These are phyloP conservation scores for Ctenosaura bakeri DNA, from an alignment of 2,797 vertebrate genomes.

Conservation along the genomic window DNA sequence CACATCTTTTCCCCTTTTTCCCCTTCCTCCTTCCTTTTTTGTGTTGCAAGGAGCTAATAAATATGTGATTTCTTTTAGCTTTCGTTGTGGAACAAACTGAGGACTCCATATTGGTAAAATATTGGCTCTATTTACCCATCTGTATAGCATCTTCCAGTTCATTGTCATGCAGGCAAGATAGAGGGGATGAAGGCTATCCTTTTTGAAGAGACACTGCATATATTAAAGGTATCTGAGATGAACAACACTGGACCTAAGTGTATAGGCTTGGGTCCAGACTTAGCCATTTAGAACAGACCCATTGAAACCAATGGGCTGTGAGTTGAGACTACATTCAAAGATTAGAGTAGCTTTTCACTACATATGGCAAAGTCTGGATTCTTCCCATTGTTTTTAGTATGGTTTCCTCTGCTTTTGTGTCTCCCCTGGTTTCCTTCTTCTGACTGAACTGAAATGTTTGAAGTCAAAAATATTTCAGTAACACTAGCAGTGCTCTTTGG, in stretches of 20 bases:
- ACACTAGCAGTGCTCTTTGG: too few relatives aligned
- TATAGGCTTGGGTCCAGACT: too few relatives aligned
- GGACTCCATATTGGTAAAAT: background rate
- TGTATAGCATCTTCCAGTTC: background rate
- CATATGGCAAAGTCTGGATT: background rate
- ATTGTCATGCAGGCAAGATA: background rate
- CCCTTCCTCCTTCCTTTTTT: too few relatives aligned
- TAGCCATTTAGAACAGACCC: too few relatives aligned
- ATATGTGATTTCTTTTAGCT: background rate
- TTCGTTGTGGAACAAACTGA: background rate
- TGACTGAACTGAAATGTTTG: background rate
- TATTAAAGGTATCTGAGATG: too few relatives aligned
- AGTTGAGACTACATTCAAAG: background rate
- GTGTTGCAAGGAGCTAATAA: background rate
- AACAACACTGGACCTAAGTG: too few relatives aligned
- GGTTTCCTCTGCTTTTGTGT: background rate
- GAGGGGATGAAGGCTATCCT: background rate
- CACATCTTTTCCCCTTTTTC: too few relatives aligned
- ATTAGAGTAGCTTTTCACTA: background rate
- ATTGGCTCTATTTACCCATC: too few relatives aligned
- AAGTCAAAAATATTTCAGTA: background rate
- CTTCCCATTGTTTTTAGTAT: background rate
- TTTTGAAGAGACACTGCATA: background rate
- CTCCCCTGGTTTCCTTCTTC: background rate
- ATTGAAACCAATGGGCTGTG: too few relatives aligned